phyloP scores from a whole-genome alignment of 2,113 vertebrate genomes.

The Gopherus flavomarginatus region DNA sequence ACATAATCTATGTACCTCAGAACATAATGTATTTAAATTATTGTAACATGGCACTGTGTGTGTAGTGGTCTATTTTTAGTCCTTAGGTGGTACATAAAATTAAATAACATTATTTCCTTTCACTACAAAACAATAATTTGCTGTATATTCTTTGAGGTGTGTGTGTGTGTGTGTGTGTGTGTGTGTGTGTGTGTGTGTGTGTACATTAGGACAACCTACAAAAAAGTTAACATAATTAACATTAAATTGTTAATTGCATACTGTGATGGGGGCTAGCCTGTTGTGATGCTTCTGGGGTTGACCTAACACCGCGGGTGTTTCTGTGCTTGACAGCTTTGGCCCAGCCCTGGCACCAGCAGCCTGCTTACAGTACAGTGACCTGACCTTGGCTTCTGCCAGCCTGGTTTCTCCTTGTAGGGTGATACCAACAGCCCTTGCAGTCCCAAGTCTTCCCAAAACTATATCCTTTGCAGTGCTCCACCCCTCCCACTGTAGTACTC shows the following conservation, averaged over 20 bases:
- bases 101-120: neutral
- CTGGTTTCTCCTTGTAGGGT: neutral
- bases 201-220: neutral
- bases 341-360: neutral
- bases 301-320: neutral
- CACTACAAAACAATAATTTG: neutral
- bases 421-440: neutral
- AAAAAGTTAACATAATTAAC: neutral
- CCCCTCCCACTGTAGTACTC: neutral
- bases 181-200: neutral
- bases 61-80: neutral
- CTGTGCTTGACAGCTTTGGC: neutral
- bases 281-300: neutral
- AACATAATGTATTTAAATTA: neutral
- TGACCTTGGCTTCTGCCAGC: neutral
- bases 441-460: neutral
- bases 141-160: neutral
- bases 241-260: neutral
- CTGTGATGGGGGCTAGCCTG: neutral
- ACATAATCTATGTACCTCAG: neutral
- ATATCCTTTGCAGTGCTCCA: neutral
- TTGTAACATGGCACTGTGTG: neutral
- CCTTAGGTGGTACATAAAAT: neutral
- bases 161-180: neutral
- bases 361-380: neutral